Percentiles rank a stretch among this genome's conserved stretches.
These are phyloP conservation scores for Dufourea novaeangliae DNA, from an alignment of 1,140 invertebrate species.

Conservation along the genomic window DNA sequence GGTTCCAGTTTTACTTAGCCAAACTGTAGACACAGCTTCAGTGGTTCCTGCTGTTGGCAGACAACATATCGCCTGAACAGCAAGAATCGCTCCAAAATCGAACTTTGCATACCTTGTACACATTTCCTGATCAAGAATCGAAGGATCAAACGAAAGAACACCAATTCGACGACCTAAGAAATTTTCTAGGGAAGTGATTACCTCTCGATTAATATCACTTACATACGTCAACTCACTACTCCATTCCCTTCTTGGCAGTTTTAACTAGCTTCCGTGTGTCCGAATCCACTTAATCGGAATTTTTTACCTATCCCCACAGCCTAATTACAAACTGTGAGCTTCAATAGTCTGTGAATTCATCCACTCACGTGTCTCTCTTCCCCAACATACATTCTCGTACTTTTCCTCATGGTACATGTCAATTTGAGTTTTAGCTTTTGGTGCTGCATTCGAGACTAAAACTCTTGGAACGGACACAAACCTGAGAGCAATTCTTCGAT, in stretches of 20 bases:
- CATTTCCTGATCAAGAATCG: too few species aligned
- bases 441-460: too few species aligned
- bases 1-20: too few species aligned
- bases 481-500: background rate
- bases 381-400: slow-evolving; percentile 33
- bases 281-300: slow-evolving; percentile 67
- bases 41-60: too few species aligned
- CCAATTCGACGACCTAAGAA: background rate
- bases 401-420: background rate
- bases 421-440: too few species aligned
- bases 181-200: slow-evolving; percentile 5
- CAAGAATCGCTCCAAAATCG: background rate
- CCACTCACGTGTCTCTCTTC: slow-evolving; percentile 26
- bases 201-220: slow-evolving; percentile 56
- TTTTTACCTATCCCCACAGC: slow-evolving; percentile 75
- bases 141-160: background rate
- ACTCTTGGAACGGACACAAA: too few species aligned
- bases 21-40: too few species aligned
- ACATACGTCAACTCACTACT: slow-evolving; percentile 57
- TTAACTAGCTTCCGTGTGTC: slow-evolving; percentile 79
- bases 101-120: background rate
- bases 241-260: slow-evolving; percentile 74
- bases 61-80: too few species aligned
- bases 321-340: slow-evolving; percentile 37
- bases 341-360: slow-evolving; percentile 50